These are phyloP conservation scores for Rhabdornis inornatus DNA, from an alignment of 2,113 vertebrate genomes.

Conservation along the genomic window DNA sequence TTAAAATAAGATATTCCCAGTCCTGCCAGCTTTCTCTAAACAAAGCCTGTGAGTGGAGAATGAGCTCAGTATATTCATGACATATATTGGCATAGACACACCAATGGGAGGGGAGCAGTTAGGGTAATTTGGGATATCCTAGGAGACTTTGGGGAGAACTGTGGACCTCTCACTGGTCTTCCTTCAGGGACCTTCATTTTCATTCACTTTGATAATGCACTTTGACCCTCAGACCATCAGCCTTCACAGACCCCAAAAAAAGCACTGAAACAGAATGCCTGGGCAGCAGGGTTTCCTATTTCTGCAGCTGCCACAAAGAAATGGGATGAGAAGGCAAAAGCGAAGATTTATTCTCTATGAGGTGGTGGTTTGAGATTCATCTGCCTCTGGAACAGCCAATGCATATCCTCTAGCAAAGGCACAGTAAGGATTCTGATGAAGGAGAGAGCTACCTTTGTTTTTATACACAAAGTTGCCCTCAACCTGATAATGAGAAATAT, in stretches of 20 bases:
- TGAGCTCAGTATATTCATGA: background rate
- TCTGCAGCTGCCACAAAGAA: background rate
- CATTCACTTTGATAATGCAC: background rate
- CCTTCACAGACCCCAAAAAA: background rate
- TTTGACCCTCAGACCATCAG: background rate
- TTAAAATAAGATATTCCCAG: constrained; percentile 15
- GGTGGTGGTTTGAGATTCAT: background rate
- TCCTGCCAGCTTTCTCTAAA: constrained; percentile 26
- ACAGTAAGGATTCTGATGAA: background rate
- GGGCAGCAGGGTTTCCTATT: background rate
- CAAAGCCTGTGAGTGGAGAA: background rate
- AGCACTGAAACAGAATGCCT: background rate
- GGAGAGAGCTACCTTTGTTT: background rate
- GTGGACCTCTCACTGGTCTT: background rate
- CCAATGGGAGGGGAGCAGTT: background rate
- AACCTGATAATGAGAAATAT: background rate
- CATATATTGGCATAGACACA: background rate
- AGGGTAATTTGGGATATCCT: background rate
- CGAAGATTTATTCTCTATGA: background rate
- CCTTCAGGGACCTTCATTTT: background rate
- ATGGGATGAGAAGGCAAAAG: background rate
- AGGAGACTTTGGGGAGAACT: background rate
- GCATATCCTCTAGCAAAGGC: background rate
- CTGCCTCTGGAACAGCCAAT: background rate
- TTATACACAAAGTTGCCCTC: background rate